A percentile compares a stretch with the other conserved stretches of the same genome.
phyloP scores from a whole-genome alignment of 1,140 invertebrate genomes.

The Drosophila bipectinata region DNA sequence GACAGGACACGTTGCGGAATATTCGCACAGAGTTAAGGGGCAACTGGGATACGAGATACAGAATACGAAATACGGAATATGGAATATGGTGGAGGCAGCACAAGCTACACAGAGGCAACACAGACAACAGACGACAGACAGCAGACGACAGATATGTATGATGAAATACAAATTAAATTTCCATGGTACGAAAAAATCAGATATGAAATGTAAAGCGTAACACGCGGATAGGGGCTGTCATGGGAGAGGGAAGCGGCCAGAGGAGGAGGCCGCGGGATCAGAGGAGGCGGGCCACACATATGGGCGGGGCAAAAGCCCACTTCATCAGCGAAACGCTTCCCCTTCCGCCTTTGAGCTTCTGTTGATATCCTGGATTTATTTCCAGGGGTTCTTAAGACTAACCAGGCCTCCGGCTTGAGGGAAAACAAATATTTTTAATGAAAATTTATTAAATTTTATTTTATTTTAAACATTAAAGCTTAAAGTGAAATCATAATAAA shows the following conservation, averaged over 20 bases:
- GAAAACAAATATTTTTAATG: too few relatives aligned
- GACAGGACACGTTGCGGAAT: background rate
- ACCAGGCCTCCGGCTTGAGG: too few relatives aligned
- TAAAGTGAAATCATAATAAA: too few relatives aligned
- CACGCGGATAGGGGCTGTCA: conserved; percentile 5
- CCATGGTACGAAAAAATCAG: conserved; percentile 68
- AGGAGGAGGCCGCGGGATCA: too few relatives aligned
- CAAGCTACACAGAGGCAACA: background rate
- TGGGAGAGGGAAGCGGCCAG: background rate
- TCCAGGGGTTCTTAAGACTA: background rate
- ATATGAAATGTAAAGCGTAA: conserved; percentile 78
- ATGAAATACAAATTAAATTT: conserved; percentile 82
- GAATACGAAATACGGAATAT: background rate
- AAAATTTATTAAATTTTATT: too few relatives aligned
- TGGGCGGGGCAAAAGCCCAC: conserved; percentile 1
- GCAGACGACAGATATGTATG: conserved; percentile 65
- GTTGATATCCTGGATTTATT: background rate
- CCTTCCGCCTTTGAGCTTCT: conserved; percentile 5
- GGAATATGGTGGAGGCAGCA: background rate
- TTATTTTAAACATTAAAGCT: too few relatives aligned
- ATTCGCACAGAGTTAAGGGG: background rate
- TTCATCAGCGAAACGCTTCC: conserved; percentile 30
- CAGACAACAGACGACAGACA: conserved; percentile 19
- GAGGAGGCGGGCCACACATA: background rate
- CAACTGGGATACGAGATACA: background rate